These are phyloP conservation scores for Bombus cullumanus DNA, from an alignment of 1,140 invertebrate genomes.

Conservation along the genomic window DNA sequence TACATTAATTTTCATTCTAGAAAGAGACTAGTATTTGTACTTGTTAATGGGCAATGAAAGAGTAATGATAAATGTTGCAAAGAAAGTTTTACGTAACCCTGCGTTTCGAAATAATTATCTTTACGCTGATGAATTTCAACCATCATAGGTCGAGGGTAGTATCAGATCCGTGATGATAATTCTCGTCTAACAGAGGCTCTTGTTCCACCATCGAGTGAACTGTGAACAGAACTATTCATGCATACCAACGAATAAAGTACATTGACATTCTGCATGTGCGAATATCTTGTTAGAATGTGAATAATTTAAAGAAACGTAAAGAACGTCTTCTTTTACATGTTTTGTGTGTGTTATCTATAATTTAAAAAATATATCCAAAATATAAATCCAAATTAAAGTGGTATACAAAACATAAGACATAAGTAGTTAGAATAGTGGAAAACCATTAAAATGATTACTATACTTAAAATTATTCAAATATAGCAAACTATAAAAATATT, in stretches of 20 bases:
- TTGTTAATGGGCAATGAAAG: background rate
- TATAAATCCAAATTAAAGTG: background rate
- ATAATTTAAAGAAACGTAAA: background rate
- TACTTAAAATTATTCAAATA: background rate
- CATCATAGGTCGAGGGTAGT: conserved; percentile 79
- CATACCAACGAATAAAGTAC: conserved; percentile 72
- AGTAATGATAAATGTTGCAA: background rate
- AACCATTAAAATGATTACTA: no score
- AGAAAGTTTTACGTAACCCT: conserved; percentile 19
- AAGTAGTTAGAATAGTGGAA: no score
- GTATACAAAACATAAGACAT: background rate
- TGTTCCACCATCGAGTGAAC: conserved; percentile 79
- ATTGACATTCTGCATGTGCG: conserved; percentile 38
- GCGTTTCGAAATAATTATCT: conserved; percentile 4
- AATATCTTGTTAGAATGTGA: conserved; percentile 20
- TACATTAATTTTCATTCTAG: background rate
- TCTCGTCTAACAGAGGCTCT: conserved; percentile 77
- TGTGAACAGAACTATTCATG: conserved; percentile 81
- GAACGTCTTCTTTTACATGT: background rate
- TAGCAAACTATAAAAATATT: background rate
- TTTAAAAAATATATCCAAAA: no score
- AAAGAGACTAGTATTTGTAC: background rate
- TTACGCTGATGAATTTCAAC: conserved; percentile 27
- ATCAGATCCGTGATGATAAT: conserved; percentile 76
- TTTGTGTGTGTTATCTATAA: background rate